Base-by-base conservation (phyloP, 2,113 vertebrate genomes). In the Podarcis muralis region DNA sequence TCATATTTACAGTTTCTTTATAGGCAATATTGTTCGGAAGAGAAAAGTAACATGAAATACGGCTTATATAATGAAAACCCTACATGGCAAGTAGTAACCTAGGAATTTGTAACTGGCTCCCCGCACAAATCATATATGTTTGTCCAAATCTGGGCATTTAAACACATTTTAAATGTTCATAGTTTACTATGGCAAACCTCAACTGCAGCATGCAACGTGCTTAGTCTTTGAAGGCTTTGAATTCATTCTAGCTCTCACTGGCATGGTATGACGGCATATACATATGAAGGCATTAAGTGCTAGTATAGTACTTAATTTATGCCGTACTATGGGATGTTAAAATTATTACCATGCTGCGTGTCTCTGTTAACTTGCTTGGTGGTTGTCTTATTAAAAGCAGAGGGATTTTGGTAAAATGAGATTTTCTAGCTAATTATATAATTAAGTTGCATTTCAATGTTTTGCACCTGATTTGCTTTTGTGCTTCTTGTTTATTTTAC, bases 1-100 rank as follows among this genome's bases (percentile, higher is more conserved):
- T 93, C 91, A 83, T 91, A 94, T 94, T 94, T 96, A 92, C 92
- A 93, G 92, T 90, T 93, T 93, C 88, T 93, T 96, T 92, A 92
- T 90, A 90, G 94, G 90, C 88, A 94, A 93, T 91, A 92, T 94
- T 92, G 22, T 76, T 53, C 48, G 75, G 40, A 18, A 13, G 95
- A 94, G 93, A 94, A 95, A 96, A 95, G 94, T 87, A 89, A 66
- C 94, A 82, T 86, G 87, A 94, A 94, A 88, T 93, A 89, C 92
- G 92, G 87, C 72, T 95, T 94, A 85, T 30, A 35, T 91, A 95
- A 95, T 83, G 87, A 93, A 95, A 94, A 74, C 85, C 93, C 94
- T 48, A 48, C 43, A 48, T 11, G 43, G 43, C 43, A 48, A 48
- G 43, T 48, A 48, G 43, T 48, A 48, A 48, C 43, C 7, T 48